Conservation (phyloP, 2,113 vertebrate genomes). For the Toxotes jaculatrix region DNA sequence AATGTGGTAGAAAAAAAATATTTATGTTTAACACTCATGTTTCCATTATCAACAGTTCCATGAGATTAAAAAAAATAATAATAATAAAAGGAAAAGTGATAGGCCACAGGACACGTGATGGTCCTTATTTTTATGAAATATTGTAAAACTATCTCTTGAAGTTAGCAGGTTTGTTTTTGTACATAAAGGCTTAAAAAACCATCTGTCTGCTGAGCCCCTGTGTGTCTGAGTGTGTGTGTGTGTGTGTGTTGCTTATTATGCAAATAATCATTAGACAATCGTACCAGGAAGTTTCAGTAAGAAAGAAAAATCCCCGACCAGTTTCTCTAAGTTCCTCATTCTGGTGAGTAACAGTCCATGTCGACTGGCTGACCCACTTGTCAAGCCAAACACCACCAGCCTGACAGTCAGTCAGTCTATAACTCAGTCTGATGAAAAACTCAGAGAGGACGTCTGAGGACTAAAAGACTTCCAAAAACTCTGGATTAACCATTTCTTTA, state of each 20-base stretch:
- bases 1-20: not conserved
- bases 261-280: constrained; percentile 78
- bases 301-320: constrained; percentile 55
- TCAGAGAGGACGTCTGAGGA: constrained; percentile 19
- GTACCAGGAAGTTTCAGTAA: constrained; percentile 78
- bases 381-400: not conserved
- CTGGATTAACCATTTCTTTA: constrained; percentile 41
- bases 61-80: not conserved
- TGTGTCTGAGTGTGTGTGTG: not conserved
- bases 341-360: constrained; percentile 37
- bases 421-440: constrained; percentile 2
- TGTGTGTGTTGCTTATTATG: constrained; percentile 56
- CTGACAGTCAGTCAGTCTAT: not conserved
- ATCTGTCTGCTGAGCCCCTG: not conserved
- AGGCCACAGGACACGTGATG: no score
- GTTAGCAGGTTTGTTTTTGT: not conserved
- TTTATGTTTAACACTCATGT: not conserved
- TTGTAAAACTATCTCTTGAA: not conserved
- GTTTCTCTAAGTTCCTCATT: constrained; percentile 73
- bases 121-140: not conserved
- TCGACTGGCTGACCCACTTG: constrained; percentile 7
- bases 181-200: not conserved
- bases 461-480: not conserved
- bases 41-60: not conserved
- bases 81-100: no score